phyloP scores from a whole-genome alignment of 1,140 invertebrate genomes.

The Sesamia nonagrioides region DNA sequence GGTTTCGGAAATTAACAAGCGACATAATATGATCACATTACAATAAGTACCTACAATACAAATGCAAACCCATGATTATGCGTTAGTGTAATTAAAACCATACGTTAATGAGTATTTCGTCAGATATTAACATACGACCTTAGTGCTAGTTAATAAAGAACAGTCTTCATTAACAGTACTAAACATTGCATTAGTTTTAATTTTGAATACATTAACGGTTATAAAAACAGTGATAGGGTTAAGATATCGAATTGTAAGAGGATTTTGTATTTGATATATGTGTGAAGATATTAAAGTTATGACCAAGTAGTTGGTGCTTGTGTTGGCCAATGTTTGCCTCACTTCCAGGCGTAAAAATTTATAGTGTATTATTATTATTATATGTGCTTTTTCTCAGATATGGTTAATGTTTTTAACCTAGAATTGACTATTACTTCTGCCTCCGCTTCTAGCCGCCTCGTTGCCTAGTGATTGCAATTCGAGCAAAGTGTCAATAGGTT shows the following conservation, averaged over 20 bases:
- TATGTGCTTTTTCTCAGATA: too few species aligned
- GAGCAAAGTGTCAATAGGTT: too few species aligned
- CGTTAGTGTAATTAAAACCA: conserved; percentile 19
- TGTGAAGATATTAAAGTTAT: too few species aligned
- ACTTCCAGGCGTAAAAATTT: too few species aligned
- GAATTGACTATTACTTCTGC: too few species aligned
- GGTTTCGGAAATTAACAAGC: not conserved
- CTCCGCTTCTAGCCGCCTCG: too few species aligned
- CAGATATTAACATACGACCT: conserved; percentile 34
- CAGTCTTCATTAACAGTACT: conserved; percentile 7
- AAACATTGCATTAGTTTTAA: conserved; percentile 2
- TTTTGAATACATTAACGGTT: not conserved
- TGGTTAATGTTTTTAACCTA: too few species aligned
- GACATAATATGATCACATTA: conserved; percentile 13
- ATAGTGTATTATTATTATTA: too few species aligned
- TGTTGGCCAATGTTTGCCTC: too few species aligned
- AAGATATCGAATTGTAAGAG: not conserved
- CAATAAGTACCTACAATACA: not conserved
- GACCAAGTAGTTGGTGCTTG: too few species aligned
- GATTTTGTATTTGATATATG: too few species aligned
- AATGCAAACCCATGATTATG: not conserved
- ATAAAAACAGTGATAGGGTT: not conserved
- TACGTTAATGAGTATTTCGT: conserved; percentile 15
- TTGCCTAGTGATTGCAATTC: too few species aligned
- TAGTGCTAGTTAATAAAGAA: conserved; percentile 17